Base-by-base conservation (phyloP, 2,888 invertebrate genomes). In the Aporophyla lueneburgensis region DNA sequence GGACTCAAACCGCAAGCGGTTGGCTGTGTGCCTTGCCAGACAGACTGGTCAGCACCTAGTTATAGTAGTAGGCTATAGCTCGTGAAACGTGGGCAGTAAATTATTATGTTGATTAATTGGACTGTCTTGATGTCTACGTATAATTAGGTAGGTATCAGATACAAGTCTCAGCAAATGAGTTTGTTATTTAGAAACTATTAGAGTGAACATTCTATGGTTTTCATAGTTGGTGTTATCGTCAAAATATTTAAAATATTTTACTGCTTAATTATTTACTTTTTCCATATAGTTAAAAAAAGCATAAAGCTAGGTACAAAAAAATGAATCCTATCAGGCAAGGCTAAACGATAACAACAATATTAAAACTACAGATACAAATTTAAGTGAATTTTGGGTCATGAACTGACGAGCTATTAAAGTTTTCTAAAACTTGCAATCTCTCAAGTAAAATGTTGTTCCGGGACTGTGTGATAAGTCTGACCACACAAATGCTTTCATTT, bases 1-100 rank as follows among this genome's bases (percentile, higher is more conserved):
- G 66, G 72, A 65, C 61, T 58, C 43, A 74, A 84, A 86, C 88
- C 89, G 74, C 88, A 88, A 70, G 62, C 62, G 70, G 27, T 71
- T 78, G 80, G 77, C 80, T 76, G 71, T 76, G 77, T 75, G 78
- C 76, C 59, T 74, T 62, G 59, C 78, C 73, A 71, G 74, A 67
- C 78, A 58, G 77, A 27, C 79, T 66, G 68, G 67, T 51, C 63
- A 68, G 69, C 51, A n/a, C 43, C 16, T 71, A 71, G 61, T 54
- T 70, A 59, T 33, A 68, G 24, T 40, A 24, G 27, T 59, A 69
- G 54, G 49, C 56, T 82, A 49, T 21, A 67, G 67, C 40, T 27
- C 59, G 74, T 67, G 43, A 46, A 66, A 27, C n/a, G 63, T n/a
- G 19, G 51, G 5, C 12, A 68, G 53, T 58, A 24, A 71, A 63